phyloP scores from a whole-genome alignment of 2,888 invertebrate species.

The Drosophila nr. perissopoda region DNA sequence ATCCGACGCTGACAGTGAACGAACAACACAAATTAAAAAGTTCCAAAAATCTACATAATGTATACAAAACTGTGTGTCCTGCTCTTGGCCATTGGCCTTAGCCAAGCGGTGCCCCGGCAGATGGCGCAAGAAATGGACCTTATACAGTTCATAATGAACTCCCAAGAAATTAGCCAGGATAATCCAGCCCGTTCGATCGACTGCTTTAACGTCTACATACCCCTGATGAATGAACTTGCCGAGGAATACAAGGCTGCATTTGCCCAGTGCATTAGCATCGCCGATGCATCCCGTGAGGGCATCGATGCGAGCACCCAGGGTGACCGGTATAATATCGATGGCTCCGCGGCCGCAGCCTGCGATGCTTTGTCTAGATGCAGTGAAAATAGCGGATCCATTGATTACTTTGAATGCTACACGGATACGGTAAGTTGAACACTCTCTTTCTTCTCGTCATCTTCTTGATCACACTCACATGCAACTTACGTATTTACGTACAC shows the following conservation, averaged over 20 bases:
- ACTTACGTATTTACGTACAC: background rate
- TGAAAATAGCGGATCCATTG: background rate
- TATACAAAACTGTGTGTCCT: slow-evolving; percentile 50
- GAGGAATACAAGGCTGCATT: slow-evolving; percentile 44
- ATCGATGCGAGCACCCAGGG: slow-evolving; percentile 47
- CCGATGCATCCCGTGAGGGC: accelerated
- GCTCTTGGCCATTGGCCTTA: slow-evolving; percentile 56
- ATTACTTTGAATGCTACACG: slow-evolving; percentile 62
- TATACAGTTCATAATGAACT: slow-evolving; percentile 64
- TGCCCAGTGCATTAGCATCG: slow-evolving; percentile 30
- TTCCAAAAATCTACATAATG: slow-evolving; percentile 34
- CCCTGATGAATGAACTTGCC: slow-evolving; percentile 32
- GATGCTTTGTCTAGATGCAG: slow-evolving; percentile 42
- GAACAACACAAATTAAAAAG: slow-evolving; percentile 16
- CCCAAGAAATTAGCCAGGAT: slow-evolving; percentile 41
- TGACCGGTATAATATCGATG: slow-evolving; percentile 52
- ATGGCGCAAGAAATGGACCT: slow-evolving; percentile 42
- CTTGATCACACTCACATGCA: background rate
- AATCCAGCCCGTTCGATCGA: slow-evolving; percentile 47
- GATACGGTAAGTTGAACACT: slow-evolving; percentile 45
- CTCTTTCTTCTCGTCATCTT: background rate
- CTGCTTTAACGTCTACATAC: slow-evolving; percentile 70
- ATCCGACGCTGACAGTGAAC: slow-evolving; percentile 40
- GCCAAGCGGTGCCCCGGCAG: slow-evolving; percentile 25
- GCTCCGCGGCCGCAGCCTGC: slow-evolving; percentile 51